Percentiles rank a stretch among this genome's conserved stretches.
phyloP scores from a whole-genome alignment of 2,113 vertebrate genomes.

The Anseranas semipalmata region DNA sequence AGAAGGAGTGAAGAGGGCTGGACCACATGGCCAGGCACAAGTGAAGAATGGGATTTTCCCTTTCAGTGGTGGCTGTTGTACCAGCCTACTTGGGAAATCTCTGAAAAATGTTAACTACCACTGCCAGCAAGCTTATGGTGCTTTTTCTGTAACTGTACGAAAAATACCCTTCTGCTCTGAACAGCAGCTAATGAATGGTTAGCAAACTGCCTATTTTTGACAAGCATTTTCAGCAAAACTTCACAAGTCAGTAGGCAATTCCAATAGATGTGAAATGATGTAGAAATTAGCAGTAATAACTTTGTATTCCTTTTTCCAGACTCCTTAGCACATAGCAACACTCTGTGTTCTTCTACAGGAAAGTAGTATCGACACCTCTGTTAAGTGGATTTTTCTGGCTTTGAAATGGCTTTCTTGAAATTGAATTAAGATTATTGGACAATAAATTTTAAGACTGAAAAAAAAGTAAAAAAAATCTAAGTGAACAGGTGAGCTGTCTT shows the following conservation, averaged over 20 bases:
- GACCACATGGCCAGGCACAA: neutral
- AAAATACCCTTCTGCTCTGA: neutral
- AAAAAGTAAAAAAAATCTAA: neutral
- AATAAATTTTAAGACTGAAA: neutral
- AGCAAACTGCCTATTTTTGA: neutral
- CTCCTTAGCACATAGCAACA: neutral
- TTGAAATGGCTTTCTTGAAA: neutral
- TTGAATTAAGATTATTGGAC: neutral
- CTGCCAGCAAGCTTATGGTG: neutral
- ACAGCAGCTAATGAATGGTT: accelerated
- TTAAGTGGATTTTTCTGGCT: neutral
- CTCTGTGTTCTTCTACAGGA: neutral
- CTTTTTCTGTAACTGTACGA: neutral
- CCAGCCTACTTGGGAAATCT: neutral
- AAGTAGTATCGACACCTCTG: neutral
- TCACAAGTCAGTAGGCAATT: neutral
- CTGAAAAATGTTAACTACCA: neutral
- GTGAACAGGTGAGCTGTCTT: neutral
- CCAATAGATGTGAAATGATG: neutral
- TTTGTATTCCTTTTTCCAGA: neutral
- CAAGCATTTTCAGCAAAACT: neutral
- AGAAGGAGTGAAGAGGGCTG: neutral
- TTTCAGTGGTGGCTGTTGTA: neutral
- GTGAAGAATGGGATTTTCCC: neutral
- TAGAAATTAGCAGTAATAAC: neutral